phyloP scores from a whole-genome alignment of 2,113 vertebrate species.

The Spilogale gracilis region DNA sequence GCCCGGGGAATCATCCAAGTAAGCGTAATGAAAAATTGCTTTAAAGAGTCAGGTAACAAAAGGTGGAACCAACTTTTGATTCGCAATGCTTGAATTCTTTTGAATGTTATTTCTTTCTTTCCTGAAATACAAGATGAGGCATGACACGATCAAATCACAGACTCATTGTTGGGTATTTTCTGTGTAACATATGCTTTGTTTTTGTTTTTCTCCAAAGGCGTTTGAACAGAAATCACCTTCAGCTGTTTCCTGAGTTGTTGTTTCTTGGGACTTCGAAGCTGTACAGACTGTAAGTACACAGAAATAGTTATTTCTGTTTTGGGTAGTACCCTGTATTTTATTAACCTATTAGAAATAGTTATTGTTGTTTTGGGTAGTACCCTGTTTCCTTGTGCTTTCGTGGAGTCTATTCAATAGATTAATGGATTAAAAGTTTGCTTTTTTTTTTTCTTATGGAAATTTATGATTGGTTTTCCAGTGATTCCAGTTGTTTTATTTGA shows the following conservation, averaged over 20 bases:
- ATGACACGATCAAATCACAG: constrained; percentile 61
- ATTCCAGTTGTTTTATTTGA: constrained; percentile 16
- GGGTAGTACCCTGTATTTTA: constrained; percentile 57
- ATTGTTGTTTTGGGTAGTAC: not conserved
- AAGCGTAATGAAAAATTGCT: constrained; percentile 56
- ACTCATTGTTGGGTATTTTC: constrained; percentile 64
- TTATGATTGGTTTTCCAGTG: constrained; percentile 13
- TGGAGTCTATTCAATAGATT: constrained; percentile 34
- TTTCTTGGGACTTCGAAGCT: constrained; percentile 97
- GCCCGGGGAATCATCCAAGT: constrained; percentile 8
- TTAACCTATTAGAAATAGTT: not conserved
- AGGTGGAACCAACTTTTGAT: constrained; percentile 64
- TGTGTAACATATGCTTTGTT: constrained; percentile 82
- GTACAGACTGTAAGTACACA: constrained; percentile 97
- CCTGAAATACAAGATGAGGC: constrained; percentile 58
- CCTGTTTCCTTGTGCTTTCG: constrained; percentile 44
- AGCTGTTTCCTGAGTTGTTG: constrained; percentile 97
- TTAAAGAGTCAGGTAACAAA: constrained; percentile 46
- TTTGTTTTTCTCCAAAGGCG: constrained; percentile 92
- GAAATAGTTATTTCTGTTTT: not conserved
- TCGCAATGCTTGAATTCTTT: constrained; percentile 60
- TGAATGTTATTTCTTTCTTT: constrained; percentile 63
- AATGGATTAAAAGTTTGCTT: constrained; percentile 45
- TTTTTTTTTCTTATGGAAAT: not conserved
- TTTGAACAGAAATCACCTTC: constrained; percentile 98